Evolutionary conservation across 2,113 vertebrate genomes (phyloP), one percentile per base, ranked within the genome.

Genomic region (Rhegmatorhina hoffmannsi): DNA sequence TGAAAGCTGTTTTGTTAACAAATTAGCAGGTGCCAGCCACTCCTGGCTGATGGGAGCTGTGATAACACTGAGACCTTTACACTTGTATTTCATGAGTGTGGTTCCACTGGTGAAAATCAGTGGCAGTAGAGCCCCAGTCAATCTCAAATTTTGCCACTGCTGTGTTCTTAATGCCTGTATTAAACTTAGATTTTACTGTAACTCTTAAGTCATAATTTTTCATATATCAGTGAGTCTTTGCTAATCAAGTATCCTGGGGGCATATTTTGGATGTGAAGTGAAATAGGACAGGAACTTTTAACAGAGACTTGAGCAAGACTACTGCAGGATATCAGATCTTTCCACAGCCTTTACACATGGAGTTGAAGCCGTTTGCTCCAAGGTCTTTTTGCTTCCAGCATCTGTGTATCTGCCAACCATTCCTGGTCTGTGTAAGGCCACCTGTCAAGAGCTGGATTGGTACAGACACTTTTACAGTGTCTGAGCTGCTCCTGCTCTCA

Each of bases 401-500:
- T 17, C 25, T 38, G 24, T 58, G 7, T 18, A 4, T 21, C 26
- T 87, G 83, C 58, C 11, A 14, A 0, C 28, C 44, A 1, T 36
- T 36, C 46, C 58, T 72, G 43, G 29, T n/a, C 66, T 47, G 17
- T 46, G 76, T 34, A 13, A 36, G 15, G 47, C 55, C 72, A 43
- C 73, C 47, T 58, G n/a, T 67, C 3, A 34, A 15, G 49, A 33
- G 21, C 75, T 53, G 67, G 3, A 4, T 2, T 58, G 36, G 11
- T 55, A 3, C 46, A 62, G 75, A 13, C 38, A 11, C 58, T 60
- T 84, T 2, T 3, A 1, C 1, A 1, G 5, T 34, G n/a, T 18
- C 19, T 85, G 75, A 38, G 55, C 43, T 84, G 87, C 74, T 82
- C 3, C 8, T 87, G 87, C 77, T 77, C 3, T 9, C 33, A 21